A percentile compares a stretch with the other conserved stretches of the same genome.
phyloP scores from a whole-genome alignment of 2,888 invertebrate genomes.

The Metacarcinus magister region DNA sequence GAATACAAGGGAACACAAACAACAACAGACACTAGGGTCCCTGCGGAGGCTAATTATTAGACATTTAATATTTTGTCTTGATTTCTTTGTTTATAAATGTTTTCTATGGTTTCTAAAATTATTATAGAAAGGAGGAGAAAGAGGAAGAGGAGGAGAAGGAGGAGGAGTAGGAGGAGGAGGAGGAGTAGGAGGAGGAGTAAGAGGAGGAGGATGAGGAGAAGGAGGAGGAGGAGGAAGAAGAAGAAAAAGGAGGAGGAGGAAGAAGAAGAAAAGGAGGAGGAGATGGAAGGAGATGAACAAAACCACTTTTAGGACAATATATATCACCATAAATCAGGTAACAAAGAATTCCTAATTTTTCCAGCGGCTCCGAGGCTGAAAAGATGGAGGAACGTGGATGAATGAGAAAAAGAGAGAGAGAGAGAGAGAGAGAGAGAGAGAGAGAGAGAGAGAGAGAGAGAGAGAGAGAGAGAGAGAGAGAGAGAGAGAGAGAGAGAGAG shows the following conservation, averaged over 20 bases:
- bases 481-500: too few relatives aligned
- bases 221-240: not conserved
- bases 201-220: not conserved
- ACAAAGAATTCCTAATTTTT: not conserved
- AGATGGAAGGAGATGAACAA: not conserved
- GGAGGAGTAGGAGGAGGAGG: not conserved
- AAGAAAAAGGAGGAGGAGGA: not conserved
- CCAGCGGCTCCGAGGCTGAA: not conserved
- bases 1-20: too few relatives aligned
- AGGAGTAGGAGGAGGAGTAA: not conserved
- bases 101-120: too few relatives aligned
- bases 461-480: not conserved
- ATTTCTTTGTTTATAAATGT: too few relatives aligned
- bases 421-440: not conserved
- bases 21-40: too few relatives aligned
- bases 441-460: too few relatives aligned
- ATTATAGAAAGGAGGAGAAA: not conserved
- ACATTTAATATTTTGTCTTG: too few relatives aligned
- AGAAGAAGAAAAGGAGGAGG: not conserved
- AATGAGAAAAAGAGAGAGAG: too few relatives aligned
- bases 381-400: not conserved
- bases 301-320: not conserved
- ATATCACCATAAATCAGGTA: not conserved
- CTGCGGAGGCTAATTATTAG: too few relatives aligned
- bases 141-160: not conserved